Base-by-base conservation (phyloP, 2,113 vertebrate species). In the Mandrillus leucophaeus region DNA sequence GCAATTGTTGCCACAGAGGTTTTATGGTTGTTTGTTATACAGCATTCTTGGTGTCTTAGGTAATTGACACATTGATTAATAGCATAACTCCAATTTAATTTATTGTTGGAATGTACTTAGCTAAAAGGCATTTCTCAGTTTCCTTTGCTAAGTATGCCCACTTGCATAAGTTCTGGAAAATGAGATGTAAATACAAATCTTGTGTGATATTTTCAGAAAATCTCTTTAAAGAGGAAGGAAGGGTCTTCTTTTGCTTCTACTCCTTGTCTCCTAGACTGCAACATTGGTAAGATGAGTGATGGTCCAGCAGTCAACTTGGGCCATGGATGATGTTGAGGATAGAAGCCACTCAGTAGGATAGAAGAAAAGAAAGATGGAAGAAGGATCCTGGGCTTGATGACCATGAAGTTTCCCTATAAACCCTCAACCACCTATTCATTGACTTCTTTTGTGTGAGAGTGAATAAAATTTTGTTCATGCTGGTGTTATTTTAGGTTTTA, bases 41-140 rank as follows among this genome's bases (percentile, higher is more conserved):
- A 80, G 11, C 5, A 80, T 22, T 70, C 14, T 18, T 78, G n/a
- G 57, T 25, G 4, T 13, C 48, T 87, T 81, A 78, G 32, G 18
- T 79, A 45, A 87, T 57, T 80, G 18, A 76, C 20, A 70, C 5
- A 55, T 78, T 96, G 40, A 45, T 93, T 81, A 94, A 40, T 68
- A 82, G 40, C 16, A 17, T 30, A 78, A 68, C 6, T 90, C 20
- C 30, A 52, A 14, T 76, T 93, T 95, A 85, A 59, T 70, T 64
- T 80, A 72, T 52, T 88, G 6, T 78, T 30, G 50, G 14, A 40
- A 61, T 30, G 23, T 55, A 52, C 32, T 52, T 27, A 76, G 55
- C n/a, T 81, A 38, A 13, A 92, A 97, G 57, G 27, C 3, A 81
- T 85, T 85, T 93, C 14, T 82, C 18, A 87, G 70, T 87, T 94